A percentile compares a stretch with the other conserved stretches of the same genome.
phyloP scores from a whole-genome alignment of 2,113 vertebrate genomes.

The Hemichromis elongatus region DNA sequence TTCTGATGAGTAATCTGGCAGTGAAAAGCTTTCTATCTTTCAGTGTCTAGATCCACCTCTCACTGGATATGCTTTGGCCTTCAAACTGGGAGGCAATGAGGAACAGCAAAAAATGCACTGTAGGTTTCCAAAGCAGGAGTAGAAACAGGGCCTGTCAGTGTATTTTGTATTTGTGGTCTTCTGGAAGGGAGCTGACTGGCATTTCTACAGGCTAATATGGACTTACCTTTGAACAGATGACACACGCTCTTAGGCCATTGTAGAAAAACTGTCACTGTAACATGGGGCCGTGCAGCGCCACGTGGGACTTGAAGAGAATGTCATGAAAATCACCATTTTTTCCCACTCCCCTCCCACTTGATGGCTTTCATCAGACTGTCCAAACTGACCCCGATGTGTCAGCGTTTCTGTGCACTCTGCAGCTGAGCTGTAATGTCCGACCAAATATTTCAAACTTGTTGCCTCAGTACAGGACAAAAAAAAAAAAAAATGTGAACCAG shows the following conservation, averaged over 20 bases:
- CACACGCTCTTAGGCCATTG: constrained; percentile 9
- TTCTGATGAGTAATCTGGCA: not conserved
- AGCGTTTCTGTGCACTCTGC: constrained; percentile 25
- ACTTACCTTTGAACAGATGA: constrained; percentile 52
- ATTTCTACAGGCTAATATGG: constrained; percentile 31
- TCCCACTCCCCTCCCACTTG: not conserved
- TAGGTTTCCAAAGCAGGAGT: not conserved
- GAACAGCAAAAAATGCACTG: not conserved
- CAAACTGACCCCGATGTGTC: constrained; percentile 29
- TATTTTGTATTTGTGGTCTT: not conserved
- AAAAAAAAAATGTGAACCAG: not conserved
- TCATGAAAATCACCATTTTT: not conserved
- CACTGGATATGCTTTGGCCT: not conserved
- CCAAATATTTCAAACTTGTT: not conserved
- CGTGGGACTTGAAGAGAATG: not conserved
- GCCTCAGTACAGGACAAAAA: not conserved
- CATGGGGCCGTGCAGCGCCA: not conserved
- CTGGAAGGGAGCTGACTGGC: constrained; percentile 3
- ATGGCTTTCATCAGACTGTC: constrained; percentile 42
- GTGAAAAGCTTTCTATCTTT: not conserved
- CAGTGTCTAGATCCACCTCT: constrained; percentile 10
- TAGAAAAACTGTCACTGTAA: not conserved
- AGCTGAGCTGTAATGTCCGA: not conserved
- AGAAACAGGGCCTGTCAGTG: constrained; percentile 21
- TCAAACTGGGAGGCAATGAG: not conserved